A percentile compares a stretch with the other conserved stretches of the same genome.
Evolutionary conservation across 1,140 invertebrate species (phyloP).

Genomic region (Trypoxylus dichotomus): DNA sequence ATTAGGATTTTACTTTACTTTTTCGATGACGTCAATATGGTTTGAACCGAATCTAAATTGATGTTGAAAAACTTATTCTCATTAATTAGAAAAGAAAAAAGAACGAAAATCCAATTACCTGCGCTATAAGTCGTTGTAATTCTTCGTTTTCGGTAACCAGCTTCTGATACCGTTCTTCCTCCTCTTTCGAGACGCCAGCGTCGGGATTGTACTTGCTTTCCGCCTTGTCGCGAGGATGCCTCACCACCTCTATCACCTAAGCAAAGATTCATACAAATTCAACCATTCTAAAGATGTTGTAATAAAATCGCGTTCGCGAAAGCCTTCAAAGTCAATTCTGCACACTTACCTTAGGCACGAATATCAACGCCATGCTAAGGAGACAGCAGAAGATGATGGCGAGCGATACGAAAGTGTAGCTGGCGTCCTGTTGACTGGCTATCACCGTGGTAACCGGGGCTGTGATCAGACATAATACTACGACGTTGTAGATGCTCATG

Average conservation of each 20-base stretch:
- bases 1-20: no score
- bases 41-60: no score
- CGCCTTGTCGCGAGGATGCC: constrained; percentile 79
- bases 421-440: constrained; percentile 94
- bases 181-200: constrained; percentile 87
- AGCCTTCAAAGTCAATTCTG: neutral
- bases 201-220: constrained; percentile 86
- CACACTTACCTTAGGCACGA: constrained; percentile 85
- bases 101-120: constrained; percentile 63
- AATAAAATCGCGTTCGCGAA: neutral
- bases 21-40: no score
- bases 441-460: constrained; percentile 97
- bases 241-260: constrained; percentile 81
- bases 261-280: neutral
- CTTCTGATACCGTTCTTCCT: constrained; percentile 93
- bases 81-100: no score
- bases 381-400: constrained; percentile 97
- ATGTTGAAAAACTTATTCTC: no score
- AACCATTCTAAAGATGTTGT: no score
- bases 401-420: constrained; percentile 93
- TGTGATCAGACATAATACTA: constrained; percentile 95
- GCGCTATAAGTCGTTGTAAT: constrained; percentile 89
- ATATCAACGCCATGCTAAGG: constrained; percentile 95
- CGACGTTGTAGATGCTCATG: constrained; percentile 99
- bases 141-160: constrained; percentile 95